A percentile compares a stretch with the other conserved stretches of the same genome.
These are phyloP conservation scores for Cygnus atratus DNA, from an alignment of 2,113 vertebrate species.

Conservation along the genomic window DNA sequence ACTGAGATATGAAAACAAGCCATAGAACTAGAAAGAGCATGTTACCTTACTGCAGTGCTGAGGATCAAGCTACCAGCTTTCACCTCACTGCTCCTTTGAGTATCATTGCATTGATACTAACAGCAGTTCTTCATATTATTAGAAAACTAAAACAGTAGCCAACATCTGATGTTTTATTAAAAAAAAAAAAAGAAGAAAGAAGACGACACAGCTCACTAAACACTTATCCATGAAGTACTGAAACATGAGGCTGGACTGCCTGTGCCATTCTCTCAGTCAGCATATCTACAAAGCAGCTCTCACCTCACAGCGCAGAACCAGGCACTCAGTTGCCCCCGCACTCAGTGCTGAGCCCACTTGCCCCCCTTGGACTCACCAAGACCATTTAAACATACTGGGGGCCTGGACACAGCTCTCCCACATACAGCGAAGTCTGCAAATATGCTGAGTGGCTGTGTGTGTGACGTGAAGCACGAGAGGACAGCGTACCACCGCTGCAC, in stretches of 20 bases:
- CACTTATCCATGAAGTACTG: not conserved
- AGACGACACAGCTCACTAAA: not conserved
- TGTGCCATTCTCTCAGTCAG: not conserved
- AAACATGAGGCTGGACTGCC: not conserved
- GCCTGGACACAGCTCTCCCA: not conserved
- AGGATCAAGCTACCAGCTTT: not conserved
- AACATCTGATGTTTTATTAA: not conserved
- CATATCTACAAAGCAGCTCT: not conserved
- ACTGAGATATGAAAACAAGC: not conserved
- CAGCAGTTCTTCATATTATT: not conserved
- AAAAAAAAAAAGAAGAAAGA: not conserved
- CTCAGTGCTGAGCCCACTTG: not conserved
- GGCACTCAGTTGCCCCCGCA: not conserved
- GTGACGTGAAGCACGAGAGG: accelerated
- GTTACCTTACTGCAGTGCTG: not conserved
- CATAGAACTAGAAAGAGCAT: not conserved
- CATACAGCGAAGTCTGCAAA: not conserved
- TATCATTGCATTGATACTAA: not conserved
- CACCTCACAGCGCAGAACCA: accelerated
- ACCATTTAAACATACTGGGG: accelerated
- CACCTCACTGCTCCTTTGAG: not conserved
- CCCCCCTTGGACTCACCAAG: accelerated
- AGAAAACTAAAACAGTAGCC: not conserved
- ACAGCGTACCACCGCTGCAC: not conserved
- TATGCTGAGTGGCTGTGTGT: not conserved